Conservation (phyloP, 2,888 invertebrate species). For the Sinelater perroti region DNA sequence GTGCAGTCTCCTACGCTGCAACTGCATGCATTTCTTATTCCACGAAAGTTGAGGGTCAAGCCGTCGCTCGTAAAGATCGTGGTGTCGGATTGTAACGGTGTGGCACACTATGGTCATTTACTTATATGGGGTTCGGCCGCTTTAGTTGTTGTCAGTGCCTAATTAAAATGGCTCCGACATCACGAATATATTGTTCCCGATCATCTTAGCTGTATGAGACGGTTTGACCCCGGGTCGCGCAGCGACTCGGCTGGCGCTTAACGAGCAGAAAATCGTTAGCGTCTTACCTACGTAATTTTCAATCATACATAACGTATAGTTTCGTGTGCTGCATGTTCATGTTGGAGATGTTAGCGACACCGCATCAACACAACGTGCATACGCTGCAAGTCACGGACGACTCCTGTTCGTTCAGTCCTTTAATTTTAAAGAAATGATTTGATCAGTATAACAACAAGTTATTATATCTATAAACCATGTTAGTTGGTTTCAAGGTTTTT, state of each 20-base stretch:
- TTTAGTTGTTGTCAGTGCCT: conserved; percentile 10
- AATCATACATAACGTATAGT: too few species aligned
- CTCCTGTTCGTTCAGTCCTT: too few species aligned
- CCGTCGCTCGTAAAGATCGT: conserved; percentile 16
- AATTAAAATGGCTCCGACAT: conserved; percentile 23
- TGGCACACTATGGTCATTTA: conserved; percentile 24
- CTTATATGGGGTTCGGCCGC: conserved; percentile 20
- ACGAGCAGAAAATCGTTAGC: conserved; percentile 1
- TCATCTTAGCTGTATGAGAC: conserved; percentile 3
- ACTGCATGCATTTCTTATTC: conserved; percentile 7
- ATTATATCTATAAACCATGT: too few species aligned
- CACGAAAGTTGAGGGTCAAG: conserved; percentile 9
- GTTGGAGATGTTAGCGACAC: too few species aligned
- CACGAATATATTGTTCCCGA: conserved; percentile 27
- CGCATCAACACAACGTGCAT: too few species aligned
- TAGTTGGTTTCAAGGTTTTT: too few species aligned
- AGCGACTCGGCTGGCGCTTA: not conserved
- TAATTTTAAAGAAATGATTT: too few species aligned
- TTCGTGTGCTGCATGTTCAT: too few species aligned
- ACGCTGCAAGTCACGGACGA: too few species aligned
- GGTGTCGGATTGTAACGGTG: conserved; percentile 27
- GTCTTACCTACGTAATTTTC: not conserved
- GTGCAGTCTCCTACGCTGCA: too few species aligned
- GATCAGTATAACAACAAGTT: too few species aligned
- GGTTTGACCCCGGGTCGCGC: conserved; percentile 1